Conservation (phyloP, 2,888 invertebrate species). For the Limnephilus rhombicus region DNA sequence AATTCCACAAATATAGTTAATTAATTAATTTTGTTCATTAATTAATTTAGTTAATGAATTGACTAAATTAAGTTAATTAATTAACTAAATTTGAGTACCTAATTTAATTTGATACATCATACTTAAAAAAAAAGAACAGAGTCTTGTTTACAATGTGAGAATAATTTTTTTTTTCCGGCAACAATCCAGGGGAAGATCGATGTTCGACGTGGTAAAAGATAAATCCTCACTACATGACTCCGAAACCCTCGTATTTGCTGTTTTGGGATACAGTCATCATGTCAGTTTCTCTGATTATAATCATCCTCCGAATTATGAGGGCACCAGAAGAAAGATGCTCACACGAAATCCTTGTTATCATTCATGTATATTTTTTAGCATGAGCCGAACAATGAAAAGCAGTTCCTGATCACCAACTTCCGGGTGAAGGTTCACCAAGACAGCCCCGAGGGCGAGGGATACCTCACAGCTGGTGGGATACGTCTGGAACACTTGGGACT, state of each 20-base stretch:
- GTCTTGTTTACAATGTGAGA: background rate
- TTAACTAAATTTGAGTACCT: background rate
- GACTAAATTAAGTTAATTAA: too few species aligned
- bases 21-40: too few species aligned
- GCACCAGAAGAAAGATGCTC: too few species aligned
- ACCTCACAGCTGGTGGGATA: conserved; percentile 48
- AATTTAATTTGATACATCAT: background rate
- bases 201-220: background rate
- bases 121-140: background rate
- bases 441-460: conserved; percentile 46
- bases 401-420: conserved; percentile 59
- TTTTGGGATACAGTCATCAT: background rate
- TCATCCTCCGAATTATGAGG: background rate
- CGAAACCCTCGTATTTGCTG: background rate
- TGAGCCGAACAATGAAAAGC: background rate
- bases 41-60: too few species aligned
- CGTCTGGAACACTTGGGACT: conserved; percentile 4
- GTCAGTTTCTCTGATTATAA: background rate
- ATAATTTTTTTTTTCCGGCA: background rate
- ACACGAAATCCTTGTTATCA: background rate
- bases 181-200: background rate
- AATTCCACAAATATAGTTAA: too few species aligned
- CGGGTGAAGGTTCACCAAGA: conserved; percentile 57
- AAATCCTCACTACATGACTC: background rate
- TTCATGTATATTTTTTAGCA: background rate